A percentile compares a stretch with the other conserved stretches of the same genome.
phyloP scores from a whole-genome alignment of 2,113 vertebrate species.

The Gobio gobio region DNA sequence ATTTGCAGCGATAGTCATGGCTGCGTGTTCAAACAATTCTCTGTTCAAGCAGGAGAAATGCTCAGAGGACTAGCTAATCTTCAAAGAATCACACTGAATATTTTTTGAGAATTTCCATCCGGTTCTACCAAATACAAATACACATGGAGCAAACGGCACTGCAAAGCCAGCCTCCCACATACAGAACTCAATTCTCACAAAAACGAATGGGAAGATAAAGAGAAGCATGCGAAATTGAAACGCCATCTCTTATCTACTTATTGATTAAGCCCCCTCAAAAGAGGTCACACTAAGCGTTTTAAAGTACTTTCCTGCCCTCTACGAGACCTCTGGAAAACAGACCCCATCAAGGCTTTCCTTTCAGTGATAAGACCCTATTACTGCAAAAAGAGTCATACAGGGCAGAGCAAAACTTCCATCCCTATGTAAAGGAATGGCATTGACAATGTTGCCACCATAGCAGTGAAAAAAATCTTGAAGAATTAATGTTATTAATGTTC shows the following conservation, averaged over 20 bases:
- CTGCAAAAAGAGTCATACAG: conserved; percentile 38
- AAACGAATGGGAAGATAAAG: conserved; percentile 18
- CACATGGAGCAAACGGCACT: not conserved
- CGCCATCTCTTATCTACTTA: conserved; percentile 28
- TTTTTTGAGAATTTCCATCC: conserved; percentile 29
- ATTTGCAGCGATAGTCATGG: conserved; percentile 11
- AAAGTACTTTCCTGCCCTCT: conserved; percentile 13
- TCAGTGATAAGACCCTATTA: conserved; percentile 33
- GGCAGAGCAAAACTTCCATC: not conserved
- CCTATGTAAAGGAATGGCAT: conserved; percentile 21
- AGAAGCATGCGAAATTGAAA: conserved; percentile 38
- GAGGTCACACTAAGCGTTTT: not conserved
- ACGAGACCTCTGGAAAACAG: not conserved
- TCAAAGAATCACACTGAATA: conserved; percentile 10
- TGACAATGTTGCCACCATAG: not conserved
- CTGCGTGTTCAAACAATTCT: conserved; percentile 15
- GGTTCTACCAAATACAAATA: not conserved
- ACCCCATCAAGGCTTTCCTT: conserved; percentile 3
- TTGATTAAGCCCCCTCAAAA: conserved; percentile 38
- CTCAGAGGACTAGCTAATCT: conserved; percentile 23
- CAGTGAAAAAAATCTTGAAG: not conserved
- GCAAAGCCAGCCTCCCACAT: not conserved
- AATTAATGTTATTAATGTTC: not conserved
- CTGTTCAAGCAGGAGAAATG: conserved; percentile 7
- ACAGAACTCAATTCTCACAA: conserved; percentile 20